Evolutionary conservation across 2,888 invertebrate genomes (phyloP).

Genomic region (Aspidiotus destructor): DNA sequence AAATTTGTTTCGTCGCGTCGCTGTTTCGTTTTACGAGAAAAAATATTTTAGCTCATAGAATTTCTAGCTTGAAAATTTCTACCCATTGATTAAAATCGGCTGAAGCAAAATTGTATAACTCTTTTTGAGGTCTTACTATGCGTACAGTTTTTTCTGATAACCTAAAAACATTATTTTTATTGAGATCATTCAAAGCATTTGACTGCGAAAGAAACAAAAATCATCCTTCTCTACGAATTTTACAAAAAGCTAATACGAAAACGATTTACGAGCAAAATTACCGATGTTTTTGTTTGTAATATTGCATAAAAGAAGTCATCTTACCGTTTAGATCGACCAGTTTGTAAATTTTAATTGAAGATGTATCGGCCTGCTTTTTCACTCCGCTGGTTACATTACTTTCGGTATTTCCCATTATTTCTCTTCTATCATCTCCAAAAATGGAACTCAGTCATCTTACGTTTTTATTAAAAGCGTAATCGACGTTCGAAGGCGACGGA

Average conservation of each 20-base stretch:
- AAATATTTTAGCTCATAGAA: too few species aligned
- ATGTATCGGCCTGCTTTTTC: slow-evolving; percentile 86
- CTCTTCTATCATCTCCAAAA: slow-evolving; percentile 9
- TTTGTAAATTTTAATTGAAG: slow-evolving; percentile 74
- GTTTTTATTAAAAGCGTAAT: background rate
- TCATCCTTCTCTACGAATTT: background rate
- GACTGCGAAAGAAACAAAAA: too few species aligned
- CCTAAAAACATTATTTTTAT: too few species aligned
- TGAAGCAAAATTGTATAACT: too few species aligned
- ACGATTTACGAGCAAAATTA: background rate
- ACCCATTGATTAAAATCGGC: too few species aligned
- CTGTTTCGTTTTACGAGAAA: too few species aligned
- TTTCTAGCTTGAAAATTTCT: too few species aligned
- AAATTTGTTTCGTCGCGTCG: too few species aligned
- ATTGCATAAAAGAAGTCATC: slow-evolving; percentile 20
- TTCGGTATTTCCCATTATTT: slow-evolving; percentile 46
- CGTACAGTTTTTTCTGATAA: too few species aligned
- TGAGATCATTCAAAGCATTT: too few species aligned
- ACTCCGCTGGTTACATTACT: slow-evolving; percentile 80
- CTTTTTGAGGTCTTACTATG: too few species aligned
- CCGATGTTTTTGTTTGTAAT: too few species aligned
- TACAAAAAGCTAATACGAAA: background rate
- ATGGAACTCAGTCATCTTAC: background rate
- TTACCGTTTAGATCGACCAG: slow-evolving; percentile 80
- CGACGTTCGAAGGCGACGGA: background rate